phyloP scores from a whole-genome alignment of 1,140 invertebrate species.

The Zophobas atratus region DNA sequence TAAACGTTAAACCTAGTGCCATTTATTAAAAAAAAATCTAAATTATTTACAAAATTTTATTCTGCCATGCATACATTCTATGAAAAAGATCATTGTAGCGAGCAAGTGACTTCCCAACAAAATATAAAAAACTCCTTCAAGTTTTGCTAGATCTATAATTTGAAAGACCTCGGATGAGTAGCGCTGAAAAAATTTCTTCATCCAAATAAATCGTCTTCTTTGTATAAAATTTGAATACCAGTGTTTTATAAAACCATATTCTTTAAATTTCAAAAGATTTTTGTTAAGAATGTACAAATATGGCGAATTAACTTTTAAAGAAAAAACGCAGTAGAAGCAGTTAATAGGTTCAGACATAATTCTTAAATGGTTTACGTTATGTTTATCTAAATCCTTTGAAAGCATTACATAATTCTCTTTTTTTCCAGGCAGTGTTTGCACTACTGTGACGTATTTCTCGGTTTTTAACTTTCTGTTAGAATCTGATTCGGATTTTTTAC shows the following conservation, averaged over 20 bases:
- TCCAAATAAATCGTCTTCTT: neutral
- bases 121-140: constrained; percentile 5
- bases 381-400: constrained; percentile 6
- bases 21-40: no score
- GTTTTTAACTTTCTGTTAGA: neutral
- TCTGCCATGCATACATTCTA: no score
- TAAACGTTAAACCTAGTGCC: no score
- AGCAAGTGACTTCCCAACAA: no score
- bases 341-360: constrained; percentile 6
- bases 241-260: constrained; percentile 29
- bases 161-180: neutral
- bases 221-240: constrained; percentile 13
- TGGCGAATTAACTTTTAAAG: constrained; percentile 16
- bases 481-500: neutral
- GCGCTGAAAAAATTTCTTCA: constrained; percentile 8
- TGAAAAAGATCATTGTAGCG: no score
- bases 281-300: constrained; percentile 9
- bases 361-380: neutral
- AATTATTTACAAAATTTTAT: no score
- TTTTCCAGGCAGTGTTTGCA: neutral
- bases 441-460: constrained; percentile 2
- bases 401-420: constrained; percentile 32
- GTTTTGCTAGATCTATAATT: constrained; percentile 19
- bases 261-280: neutral
- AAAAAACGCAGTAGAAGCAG: constrained; percentile 26